A percentile compares a stretch with the other conserved stretches of the same genome.
Conservation (phyloP, 2,113 vertebrate species). For the Istiophorus platypterus region DNA sequence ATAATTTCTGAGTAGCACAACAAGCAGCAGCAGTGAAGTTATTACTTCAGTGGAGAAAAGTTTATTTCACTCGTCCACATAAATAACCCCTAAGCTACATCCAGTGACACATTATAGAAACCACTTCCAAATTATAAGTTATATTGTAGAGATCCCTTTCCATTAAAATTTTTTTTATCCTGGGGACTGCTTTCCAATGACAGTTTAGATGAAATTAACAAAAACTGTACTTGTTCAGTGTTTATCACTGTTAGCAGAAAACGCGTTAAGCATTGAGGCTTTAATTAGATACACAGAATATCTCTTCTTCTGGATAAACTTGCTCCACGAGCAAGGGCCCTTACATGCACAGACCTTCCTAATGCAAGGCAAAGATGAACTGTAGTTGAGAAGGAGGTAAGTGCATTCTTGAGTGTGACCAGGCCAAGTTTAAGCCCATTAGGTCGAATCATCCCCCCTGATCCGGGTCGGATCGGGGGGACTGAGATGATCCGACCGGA, state of each 20-base stretch:
- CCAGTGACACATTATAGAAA: neutral
- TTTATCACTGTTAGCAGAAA: neutral
- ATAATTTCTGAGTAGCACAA: neutral
- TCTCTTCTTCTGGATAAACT: too few species aligned
- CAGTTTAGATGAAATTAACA: too few species aligned
- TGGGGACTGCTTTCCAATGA: neutral
- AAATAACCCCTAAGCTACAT: neutral
- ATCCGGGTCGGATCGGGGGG: neutral
- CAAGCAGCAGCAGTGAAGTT: neutral
- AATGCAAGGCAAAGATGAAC: neutral
- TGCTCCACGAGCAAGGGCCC: too few species aligned
- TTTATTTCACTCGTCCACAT: neutral
- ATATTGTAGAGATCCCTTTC: neutral
- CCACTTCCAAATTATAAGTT: neutral
- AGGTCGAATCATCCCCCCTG: neutral
- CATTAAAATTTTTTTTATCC: neutral
- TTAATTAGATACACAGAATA: too few species aligned
- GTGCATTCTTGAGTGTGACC: neutral
- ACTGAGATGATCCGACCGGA: conserved; percentile 14
- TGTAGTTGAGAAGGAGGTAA: neutral
- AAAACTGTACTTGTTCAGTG: too few species aligned
- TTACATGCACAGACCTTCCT: too few species aligned
- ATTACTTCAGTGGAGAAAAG: neutral
- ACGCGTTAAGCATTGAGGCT: neutral
- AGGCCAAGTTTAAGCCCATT: neutral